phyloP scores from a whole-genome alignment of 2,113 vertebrate species.

The Noctilio leporinus region DNA sequence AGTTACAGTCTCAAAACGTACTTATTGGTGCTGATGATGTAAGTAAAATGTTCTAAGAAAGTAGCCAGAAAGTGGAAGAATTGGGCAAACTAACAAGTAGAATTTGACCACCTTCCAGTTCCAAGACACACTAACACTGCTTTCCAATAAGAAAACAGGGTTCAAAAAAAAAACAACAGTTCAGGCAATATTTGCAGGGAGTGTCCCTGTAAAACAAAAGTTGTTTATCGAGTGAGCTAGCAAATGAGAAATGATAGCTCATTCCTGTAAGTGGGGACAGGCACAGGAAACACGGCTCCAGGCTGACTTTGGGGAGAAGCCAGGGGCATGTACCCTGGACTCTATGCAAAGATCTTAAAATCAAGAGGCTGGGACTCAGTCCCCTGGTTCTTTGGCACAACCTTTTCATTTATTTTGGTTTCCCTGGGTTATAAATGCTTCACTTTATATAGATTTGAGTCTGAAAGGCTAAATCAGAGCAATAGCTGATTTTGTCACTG shows the following conservation, averaged over 20 bases:
- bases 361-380: neutral
- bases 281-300: neutral
- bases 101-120: neutral
- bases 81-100: neutral
- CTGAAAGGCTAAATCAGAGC: neutral
- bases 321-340: fast-evolving
- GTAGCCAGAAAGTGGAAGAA: neutral
- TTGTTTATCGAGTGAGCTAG: neutral
- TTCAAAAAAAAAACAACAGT: no score
- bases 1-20: neutral
- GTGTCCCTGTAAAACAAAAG: neutral
- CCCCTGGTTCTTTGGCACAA: neutral
- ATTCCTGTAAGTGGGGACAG: fast-evolving
- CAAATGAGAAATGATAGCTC: neutral
- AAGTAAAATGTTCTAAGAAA: neutral
- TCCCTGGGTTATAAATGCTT: neutral
- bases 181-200: neutral
- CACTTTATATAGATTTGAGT: neutral
- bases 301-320: neutral
- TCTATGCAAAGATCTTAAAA: neutral
- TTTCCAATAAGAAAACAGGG: neutral
- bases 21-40: neutral
- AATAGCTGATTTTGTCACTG: neutral
- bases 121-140: neutral
- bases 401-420: neutral